Conservation (phyloP, 2,797 vertebrate species). For the Galaxias olidus region DNA sequence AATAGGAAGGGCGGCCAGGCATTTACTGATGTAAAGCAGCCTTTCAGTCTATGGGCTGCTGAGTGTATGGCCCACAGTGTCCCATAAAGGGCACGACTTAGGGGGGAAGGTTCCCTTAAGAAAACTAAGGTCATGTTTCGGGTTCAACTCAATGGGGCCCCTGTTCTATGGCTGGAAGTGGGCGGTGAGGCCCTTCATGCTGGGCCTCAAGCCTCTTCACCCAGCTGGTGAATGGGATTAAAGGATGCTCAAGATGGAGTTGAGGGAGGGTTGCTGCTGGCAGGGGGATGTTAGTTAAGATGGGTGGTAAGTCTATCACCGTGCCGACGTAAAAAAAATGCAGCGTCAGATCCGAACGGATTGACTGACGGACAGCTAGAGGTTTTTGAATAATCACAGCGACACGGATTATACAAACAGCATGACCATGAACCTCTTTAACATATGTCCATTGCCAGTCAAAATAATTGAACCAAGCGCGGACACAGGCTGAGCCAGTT, state of each 20-base stretch:
- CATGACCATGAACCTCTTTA: too few species aligned
- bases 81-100: constrained; percentile 1
- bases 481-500: not conserved
- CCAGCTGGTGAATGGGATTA: not conserved
- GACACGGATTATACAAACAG: too few species aligned
- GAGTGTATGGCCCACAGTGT: not conserved
- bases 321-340: not conserved
- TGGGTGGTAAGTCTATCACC: not conserved
- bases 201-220: not conserved
- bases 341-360: too few species aligned
- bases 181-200: not conserved
- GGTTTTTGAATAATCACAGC: too few species aligned
- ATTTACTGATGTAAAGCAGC: not conserved
- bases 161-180: not conserved
- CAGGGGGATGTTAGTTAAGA: not conserved
- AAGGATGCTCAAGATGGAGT: not conserved
- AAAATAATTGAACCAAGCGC: too few species aligned
- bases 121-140: constrained; percentile 4
- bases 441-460: too few species aligned
- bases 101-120: not conserved
- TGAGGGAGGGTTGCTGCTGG: not conserved
- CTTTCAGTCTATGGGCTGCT: not conserved
- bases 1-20: not conserved
- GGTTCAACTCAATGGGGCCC: not conserved
- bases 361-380: too few species aligned